Evolutionary conservation across 2,797 vertebrate genomes (phyloP).

Genomic region (Nannoperca australis): DNA sequence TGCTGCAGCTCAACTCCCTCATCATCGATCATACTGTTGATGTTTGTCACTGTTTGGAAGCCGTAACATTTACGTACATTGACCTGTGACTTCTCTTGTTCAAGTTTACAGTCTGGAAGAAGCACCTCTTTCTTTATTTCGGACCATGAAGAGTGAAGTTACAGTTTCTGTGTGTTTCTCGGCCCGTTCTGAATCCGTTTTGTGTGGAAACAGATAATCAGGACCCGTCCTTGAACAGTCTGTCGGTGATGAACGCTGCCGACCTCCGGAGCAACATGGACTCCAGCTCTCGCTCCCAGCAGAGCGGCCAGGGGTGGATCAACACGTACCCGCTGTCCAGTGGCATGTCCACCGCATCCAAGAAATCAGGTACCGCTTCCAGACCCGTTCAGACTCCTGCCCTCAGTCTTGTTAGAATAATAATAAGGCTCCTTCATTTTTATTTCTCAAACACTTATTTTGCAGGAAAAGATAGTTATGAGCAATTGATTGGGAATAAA

Average conservation of each 20-base stretch:
- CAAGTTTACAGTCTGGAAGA: no score
- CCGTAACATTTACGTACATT: not conserved
- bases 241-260: slow-evolving; percentile 88
- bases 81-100: not conserved
- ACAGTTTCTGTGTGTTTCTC: not conserved
- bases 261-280: slow-evolving; percentile 93
- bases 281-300: slow-evolving; percentile 93
- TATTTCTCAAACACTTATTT: no score
- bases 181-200: slow-evolving; percentile 6
- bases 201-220: slow-evolving; percentile 90
- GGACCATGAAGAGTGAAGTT: not conserved
- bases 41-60: slow-evolving; percentile 30
- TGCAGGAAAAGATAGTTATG: no score
- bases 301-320: slow-evolving; percentile 96
- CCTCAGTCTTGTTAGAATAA: no score
- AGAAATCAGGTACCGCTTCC: slow-evolving; percentile 93
- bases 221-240: slow-evolving; percentile 89
- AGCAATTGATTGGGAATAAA: no score
- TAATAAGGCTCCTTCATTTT: no score
- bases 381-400: no score
- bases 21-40: slow-evolving; percentile 55
- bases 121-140: no score
- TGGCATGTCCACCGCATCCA: slow-evolving; percentile 97
- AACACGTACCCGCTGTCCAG: slow-evolving; percentile 98
- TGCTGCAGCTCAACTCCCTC: slow-evolving; percentile 50